Evolutionary conservation across 2,888 invertebrate genomes (phyloP).

Genomic region (Hipparchia sbordonii): DNA sequence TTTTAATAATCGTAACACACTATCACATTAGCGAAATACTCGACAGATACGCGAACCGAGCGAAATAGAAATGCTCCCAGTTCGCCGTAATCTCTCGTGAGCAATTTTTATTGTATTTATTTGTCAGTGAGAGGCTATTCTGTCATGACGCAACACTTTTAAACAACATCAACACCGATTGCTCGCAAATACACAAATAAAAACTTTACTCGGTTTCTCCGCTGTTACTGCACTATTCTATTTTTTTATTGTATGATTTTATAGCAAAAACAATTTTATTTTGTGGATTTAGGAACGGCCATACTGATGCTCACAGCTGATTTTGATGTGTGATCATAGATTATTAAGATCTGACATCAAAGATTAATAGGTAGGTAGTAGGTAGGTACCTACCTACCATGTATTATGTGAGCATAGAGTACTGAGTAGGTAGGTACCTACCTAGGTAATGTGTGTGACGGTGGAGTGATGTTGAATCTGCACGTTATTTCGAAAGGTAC

Average conservation of each 20-base stretch:
- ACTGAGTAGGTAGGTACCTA: no score
- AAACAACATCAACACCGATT: constrained; percentile 74
- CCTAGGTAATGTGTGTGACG: no score
- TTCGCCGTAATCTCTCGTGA: constrained; percentile 46
- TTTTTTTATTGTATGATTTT: constrained; percentile 61
- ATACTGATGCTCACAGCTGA: constrained; percentile 83
- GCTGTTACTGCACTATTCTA: constrained; percentile 74
- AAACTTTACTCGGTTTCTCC: constrained; percentile 56
- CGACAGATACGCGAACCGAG: constrained; percentile 57
- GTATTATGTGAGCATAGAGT: no score
- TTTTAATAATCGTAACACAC: constrained; percentile 57
- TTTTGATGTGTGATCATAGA: constrained; percentile 71
- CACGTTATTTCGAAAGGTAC: no score
- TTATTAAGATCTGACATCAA: no score
- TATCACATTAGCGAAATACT: constrained; percentile 68
- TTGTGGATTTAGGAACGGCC: constrained; percentile 75
- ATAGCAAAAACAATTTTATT: constrained; percentile 75
- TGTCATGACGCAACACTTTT: constrained; percentile 83
- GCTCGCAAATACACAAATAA: constrained; percentile 54
- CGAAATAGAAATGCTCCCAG: constrained; percentile 61
- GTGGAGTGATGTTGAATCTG: no score
- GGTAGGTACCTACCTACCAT: no score
- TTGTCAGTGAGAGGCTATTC: constrained; percentile 80
- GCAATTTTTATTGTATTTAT: constrained; percentile 79
- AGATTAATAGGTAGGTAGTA: no score